Evolutionary conservation across 2,113 vertebrate genomes (phyloP).

Genomic region (Platichthys stellatus): DNA sequence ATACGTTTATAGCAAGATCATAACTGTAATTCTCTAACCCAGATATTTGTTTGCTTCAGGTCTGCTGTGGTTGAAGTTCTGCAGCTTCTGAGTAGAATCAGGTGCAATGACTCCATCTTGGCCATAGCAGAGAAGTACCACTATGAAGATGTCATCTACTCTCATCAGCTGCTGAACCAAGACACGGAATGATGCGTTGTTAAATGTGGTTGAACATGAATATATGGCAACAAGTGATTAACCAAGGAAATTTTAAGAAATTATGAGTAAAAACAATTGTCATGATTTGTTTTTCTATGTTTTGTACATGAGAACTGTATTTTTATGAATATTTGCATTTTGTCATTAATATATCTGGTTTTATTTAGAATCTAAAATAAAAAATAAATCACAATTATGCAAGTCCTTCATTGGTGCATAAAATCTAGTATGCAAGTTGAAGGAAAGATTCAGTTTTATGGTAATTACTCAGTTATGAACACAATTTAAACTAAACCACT

Average conservation of each 20-base stretch:
- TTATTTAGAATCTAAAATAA: neutral
- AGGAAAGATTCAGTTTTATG: too few relatives aligned
- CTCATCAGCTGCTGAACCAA: conserved; percentile 73
- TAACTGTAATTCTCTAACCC: neutral
- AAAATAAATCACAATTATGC: too few relatives aligned
- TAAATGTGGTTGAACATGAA: neutral
- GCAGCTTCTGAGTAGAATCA: conserved; percentile 84
- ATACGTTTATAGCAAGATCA: neutral
- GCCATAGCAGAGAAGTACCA: conserved; percentile 83
- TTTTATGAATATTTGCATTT: conserved; percentile 60
- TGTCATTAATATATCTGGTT: neutral
- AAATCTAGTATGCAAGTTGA: too few relatives aligned
- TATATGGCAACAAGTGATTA: neutral
- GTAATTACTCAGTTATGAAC: too few relatives aligned
- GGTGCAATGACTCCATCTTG: conserved; percentile 84
- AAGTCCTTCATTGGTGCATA: too few relatives aligned
- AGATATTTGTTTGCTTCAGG: conserved; percentile 70
- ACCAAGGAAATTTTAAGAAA: neutral
- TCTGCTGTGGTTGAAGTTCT: conserved; percentile 84
- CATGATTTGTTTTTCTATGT: conserved; percentile 3
- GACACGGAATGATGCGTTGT: conserved; percentile 41
- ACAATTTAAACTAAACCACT: too few relatives aligned
- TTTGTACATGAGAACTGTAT: conserved; percentile 44
- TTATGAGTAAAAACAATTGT: too few relatives aligned
- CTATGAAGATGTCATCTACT: conserved; percentile 82